Evolutionary conservation across 2,113 vertebrate genomes (phyloP).

Genomic region (Dendrocopos noguchii): DNA sequence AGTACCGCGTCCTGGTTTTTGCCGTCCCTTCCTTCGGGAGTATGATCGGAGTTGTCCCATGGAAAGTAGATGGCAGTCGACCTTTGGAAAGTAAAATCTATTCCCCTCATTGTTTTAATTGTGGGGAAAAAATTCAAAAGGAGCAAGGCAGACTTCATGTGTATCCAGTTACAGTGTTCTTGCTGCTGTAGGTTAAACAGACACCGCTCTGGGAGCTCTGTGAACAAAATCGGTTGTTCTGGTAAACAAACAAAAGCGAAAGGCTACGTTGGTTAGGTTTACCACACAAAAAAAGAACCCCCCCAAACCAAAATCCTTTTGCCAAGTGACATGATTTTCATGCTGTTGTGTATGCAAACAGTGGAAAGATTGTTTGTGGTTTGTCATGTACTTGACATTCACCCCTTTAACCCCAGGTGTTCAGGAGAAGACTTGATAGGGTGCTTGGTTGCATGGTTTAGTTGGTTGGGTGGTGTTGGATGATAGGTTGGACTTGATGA

Average conservation of each 20-base stretch:
- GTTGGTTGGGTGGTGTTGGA: no score
- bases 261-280: background rate
- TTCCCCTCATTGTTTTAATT: background rate
- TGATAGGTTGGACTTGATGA: no score
- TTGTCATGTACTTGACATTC: slow-evolving; percentile 22
- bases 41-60: background rate
- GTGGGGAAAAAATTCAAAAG: background rate
- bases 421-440: no score
- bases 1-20: slow-evolving; percentile 15
- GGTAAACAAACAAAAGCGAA: background rate
- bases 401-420: slow-evolving; percentile 24
- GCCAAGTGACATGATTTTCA: background rate
- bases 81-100: background rate
- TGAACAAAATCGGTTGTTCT: background rate
- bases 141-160: background rate
- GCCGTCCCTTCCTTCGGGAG: background rate
- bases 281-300: background rate
- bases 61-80: background rate
- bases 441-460: no score
- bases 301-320: background rate
- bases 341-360: background rate
- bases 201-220: background rate
- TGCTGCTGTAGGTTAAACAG: background rate
- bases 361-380: background rate
- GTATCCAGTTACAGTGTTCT: background rate